Evolutionary conservation across 2,888 invertebrate genomes (phyloP).

Genomic region (Eristalinus sepulchralis): DNA sequence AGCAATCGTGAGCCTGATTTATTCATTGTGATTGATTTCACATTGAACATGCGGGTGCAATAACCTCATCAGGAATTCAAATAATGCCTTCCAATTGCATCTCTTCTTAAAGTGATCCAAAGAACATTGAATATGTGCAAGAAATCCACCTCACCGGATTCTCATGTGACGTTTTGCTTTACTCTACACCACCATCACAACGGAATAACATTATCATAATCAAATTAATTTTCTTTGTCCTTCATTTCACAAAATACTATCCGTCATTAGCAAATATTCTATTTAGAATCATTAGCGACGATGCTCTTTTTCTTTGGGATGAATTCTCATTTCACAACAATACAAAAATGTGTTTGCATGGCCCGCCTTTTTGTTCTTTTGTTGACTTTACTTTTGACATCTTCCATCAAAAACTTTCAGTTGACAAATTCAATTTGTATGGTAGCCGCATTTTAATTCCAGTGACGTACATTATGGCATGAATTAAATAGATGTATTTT

Average conservation of each 20-base stretch:
- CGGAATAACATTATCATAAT: background rate
- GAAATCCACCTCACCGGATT: no score
- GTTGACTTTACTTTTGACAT: background rate
- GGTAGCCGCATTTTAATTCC: background rate
- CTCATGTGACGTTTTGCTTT: background rate
- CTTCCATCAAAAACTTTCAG: background rate
- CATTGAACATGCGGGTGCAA: background rate
- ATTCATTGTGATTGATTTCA: background rate
- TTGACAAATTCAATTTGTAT: background rate
- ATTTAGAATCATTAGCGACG: background rate
- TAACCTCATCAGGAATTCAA: background rate
- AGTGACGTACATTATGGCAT: background rate
- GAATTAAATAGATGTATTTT: background rate
- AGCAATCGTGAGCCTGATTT: background rate
- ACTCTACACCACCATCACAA: background rate
- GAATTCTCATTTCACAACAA: background rate
- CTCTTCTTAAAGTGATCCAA: no score
- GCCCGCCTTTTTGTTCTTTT: background rate
- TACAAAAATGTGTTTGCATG: background rate
- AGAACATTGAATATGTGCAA: no score
- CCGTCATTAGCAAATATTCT: constrained; percentile 6
- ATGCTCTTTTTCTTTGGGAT: background rate
- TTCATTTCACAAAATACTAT: background rate
- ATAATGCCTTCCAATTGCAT: background rate
- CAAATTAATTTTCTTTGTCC: constrained; percentile 3